Percentiles rank a stretch among this genome's conserved stretches.
Conservation (phyloP, 2,113 vertebrate genomes). For the Anguilla rostrata region DNA sequence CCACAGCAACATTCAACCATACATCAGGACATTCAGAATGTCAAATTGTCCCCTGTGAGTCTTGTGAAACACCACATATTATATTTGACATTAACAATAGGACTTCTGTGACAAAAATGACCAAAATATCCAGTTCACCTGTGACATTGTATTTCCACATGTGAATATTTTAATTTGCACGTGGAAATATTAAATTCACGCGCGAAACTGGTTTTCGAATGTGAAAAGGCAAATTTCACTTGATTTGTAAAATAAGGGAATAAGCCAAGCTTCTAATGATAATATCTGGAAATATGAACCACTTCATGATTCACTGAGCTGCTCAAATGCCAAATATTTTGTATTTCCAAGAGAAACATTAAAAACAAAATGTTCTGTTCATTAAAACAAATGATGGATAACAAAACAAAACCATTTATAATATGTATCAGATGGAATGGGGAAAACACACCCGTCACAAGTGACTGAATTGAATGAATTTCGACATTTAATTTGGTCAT, state of each 20-base stretch:
- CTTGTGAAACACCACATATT: no score
- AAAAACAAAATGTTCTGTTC: background rate
- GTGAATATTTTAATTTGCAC: no score
- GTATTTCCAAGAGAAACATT: background rate
- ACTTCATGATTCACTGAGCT: background rate
- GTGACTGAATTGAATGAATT: conserved; percentile 43
- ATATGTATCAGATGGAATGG: conserved; percentile 5
- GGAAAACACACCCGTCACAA: background rate
- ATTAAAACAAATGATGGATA: conserved; percentile 10
- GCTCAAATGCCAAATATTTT: background rate
- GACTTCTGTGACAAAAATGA: background rate
- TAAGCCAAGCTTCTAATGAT: background rate
- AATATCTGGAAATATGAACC: background rate
- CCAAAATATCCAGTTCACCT: background rate
- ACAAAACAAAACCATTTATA: conserved; percentile 14
- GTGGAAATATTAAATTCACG: no score
- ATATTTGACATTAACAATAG: background rate
- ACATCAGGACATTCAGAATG: no score
- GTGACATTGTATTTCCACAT: no score
- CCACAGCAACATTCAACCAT: background rate
- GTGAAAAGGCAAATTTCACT: background rate
- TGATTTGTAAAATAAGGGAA: background rate
- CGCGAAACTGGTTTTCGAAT: background rate
- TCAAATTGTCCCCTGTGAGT: no score
- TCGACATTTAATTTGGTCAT: conserved; percentile 42